Percentiles rank a stretch among this genome's conserved stretches.
phyloP scores from a whole-genome alignment of 2,888 invertebrate genomes.

The Galeopsomyia nigrocyanea region DNA sequence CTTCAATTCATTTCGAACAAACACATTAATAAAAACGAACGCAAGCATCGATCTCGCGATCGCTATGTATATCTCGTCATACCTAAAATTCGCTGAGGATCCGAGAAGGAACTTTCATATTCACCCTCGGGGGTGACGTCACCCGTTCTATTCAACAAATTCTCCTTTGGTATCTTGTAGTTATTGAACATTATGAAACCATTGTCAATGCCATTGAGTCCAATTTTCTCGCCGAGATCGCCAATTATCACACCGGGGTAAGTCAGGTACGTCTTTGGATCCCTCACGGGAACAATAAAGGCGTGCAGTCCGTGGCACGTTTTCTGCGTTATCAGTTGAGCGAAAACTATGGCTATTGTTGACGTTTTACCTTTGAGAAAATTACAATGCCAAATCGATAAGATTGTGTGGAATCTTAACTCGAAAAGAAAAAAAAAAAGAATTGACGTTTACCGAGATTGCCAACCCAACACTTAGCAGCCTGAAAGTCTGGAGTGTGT shows the following conservation, averaged over 20 bases:
- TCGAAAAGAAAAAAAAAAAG: neutral
- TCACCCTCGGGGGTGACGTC: conserved; percentile 90
- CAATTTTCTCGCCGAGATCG: conserved; percentile 94
- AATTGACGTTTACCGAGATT: conserved; percentile 72
- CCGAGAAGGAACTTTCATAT: conserved; percentile 91
- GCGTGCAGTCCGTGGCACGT: conserved; percentile 88
- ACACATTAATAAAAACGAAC: neutral
- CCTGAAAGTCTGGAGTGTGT: conserved; percentile 82
- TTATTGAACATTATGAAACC: conserved; percentile 93
- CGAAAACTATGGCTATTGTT: conserved; percentile 89
- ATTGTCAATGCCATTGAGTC: conserved; percentile 93
- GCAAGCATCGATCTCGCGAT: neutral
- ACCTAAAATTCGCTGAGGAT: conserved; percentile 87
- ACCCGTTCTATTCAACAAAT: conserved; percentile 88
- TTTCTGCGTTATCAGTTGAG: conserved; percentile 86
- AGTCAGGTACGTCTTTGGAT: conserved; percentile 81
- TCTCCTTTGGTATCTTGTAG: conserved; percentile 87
- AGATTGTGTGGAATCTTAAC: neutral
- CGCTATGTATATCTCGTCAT: conserved; percentile 50
- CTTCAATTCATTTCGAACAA: conserved; percentile 50
- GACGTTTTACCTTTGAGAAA: conserved; percentile 77
- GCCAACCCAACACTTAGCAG: conserved; percentile 89
- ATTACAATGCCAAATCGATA: neutral
- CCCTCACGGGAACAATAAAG: conserved; percentile 88
- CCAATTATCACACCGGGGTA: conserved; percentile 90